A percentile compares a stretch with the other conserved stretches of the same genome.
phyloP scores from a whole-genome alignment of 2,113 vertebrate genomes.

The human (Homo sapiens) region DNA sequence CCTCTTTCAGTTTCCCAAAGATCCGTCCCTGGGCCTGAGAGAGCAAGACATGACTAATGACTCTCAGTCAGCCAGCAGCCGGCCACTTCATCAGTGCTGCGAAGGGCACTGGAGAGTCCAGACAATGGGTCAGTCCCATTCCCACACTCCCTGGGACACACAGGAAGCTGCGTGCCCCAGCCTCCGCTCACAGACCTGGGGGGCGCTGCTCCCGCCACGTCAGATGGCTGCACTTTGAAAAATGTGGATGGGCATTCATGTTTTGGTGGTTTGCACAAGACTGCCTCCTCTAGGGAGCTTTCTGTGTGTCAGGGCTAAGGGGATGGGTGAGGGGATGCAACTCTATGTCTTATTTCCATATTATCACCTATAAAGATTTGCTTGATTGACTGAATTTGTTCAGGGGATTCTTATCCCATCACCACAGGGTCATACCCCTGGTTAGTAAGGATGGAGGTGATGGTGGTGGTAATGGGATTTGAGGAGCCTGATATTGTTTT shows the following conservation, averaged over 20 bases:
- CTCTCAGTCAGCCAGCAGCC: neutral
- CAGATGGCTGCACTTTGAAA: neutral
- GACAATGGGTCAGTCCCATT: rapidly evolving
- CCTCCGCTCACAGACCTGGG: neutral
- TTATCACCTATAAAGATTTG: neutral
- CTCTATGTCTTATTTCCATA: neutral
- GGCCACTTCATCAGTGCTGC: rapidly evolving
- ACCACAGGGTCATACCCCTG: neutral
- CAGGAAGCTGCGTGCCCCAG: rapidly evolving
- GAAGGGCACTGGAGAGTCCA: neutral
- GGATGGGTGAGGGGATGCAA: neutral
- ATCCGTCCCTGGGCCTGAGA: slow-evolving; percentile 95
- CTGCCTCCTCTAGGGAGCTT: neutral
- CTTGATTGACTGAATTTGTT: neutral
- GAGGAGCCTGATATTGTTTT: no score
- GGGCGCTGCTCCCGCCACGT: rapidly evolving
- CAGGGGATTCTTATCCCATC: neutral
- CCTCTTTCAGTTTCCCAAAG: slow-evolving; percentile 97
- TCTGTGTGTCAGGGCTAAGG: neutral
- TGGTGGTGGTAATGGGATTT: neutral
- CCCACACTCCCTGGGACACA: neutral
- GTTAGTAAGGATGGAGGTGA: neutral
- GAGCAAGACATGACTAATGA: neutral
- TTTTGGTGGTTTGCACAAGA: neutral
- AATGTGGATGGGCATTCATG: rapidly evolving